Evolutionary conservation across 2,888 invertebrate species (phyloP).

Genomic region (Caenorhabditis doughertyi): DNA sequence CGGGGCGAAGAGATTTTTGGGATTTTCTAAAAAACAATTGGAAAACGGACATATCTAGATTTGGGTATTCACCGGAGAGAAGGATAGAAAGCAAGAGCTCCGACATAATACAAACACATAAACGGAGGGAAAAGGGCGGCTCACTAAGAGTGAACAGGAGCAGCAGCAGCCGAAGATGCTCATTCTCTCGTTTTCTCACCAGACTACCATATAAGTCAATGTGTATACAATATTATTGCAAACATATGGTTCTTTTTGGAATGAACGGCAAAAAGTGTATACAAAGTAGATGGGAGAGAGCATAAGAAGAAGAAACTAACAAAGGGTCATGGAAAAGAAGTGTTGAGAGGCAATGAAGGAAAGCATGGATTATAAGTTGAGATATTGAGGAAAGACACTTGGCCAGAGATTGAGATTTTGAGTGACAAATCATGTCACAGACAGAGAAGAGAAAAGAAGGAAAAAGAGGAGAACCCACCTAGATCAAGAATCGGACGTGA

Average conservation of each 20-base stretch:
- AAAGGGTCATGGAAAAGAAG: constrained; percentile 4
- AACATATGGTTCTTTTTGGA: constrained; percentile 39
- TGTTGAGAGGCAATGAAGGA: neutral
- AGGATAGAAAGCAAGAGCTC: constrained; percentile 8
- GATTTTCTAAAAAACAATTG: constrained; percentile 9
- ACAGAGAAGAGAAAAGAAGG: too few relatives aligned
- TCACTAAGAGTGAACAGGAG: neutral
- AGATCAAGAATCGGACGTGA: constrained; percentile 32
- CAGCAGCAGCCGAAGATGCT: constrained; percentile 1
- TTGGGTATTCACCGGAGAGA: neutral
- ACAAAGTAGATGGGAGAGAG: too few relatives aligned
- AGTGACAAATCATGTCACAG: constrained; percentile 35
- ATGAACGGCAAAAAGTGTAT: constrained; percentile 5
- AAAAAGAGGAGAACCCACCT: constrained; percentile 23
- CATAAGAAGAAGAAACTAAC: neutral
- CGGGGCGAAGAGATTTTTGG: neutral
- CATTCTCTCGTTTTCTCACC: constrained; percentile 22
- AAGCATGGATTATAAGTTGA: constrained; percentile 6
- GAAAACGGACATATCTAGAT: constrained; percentile 32
- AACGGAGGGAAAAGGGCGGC: neutral
- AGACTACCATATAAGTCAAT: constrained; percentile 49
- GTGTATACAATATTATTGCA: constrained; percentile 58
- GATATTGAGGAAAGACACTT: constrained; percentile 2
- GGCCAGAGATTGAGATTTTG: constrained; percentile 8
- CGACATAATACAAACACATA: constrained; percentile 30